Evolutionary conservation across 2,888 invertebrate genomes (phyloP).

Genomic region (Mylabris sibirica): DNA sequence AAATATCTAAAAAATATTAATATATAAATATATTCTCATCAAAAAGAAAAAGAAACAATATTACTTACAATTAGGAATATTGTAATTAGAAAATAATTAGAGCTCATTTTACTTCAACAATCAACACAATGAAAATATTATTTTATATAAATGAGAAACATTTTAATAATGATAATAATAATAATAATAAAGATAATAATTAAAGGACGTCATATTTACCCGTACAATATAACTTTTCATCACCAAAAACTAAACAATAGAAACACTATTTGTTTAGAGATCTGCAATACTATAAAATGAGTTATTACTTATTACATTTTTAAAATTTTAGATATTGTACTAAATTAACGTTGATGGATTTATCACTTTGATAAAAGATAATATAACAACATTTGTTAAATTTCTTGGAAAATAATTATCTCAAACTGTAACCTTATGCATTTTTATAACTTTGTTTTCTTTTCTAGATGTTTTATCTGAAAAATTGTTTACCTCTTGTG

Average conservation of each 20-base stretch:
- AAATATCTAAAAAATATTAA: background rate
- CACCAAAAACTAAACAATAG: background rate
- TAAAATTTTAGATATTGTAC: background rate
- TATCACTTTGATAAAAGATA: too few relatives aligned
- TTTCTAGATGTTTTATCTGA: too few relatives aligned
- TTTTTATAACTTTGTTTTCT: too few relatives aligned
- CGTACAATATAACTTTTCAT: background rate
- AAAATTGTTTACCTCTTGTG: conserved; percentile 54
- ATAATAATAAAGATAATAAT: background rate
- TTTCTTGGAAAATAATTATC: too few relatives aligned
- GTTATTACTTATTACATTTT: background rate
- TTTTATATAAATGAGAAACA: background rate
- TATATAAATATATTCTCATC: background rate
- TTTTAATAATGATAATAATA: background rate
- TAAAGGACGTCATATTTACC: background rate
- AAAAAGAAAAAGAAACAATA: background rate
- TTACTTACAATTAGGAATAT: background rate
- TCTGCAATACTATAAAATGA: background rate
- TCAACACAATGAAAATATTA: background rate
- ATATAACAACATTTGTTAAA: too few relatives aligned
- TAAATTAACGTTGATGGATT: background rate
- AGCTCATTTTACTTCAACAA: background rate
- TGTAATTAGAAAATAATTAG: background rate
- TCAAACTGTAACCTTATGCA: too few relatives aligned
- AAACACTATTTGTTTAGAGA: background rate